phyloP scores from a whole-genome alignment of 1,140 invertebrate genomes.

The Drosophila parabipectinata region DNA sequence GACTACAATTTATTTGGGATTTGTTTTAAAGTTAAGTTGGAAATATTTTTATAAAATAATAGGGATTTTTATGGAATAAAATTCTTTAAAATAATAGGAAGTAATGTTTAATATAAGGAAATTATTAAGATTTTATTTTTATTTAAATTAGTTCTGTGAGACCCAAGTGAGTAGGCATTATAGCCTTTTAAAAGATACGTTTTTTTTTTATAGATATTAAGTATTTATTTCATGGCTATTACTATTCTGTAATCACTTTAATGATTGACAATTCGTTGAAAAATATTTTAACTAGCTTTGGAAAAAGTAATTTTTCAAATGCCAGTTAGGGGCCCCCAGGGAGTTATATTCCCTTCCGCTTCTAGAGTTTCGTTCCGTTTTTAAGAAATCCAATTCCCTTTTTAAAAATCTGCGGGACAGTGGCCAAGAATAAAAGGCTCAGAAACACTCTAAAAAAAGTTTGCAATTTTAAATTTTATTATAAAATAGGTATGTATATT shows the following conservation, averaged over 20 bases:
- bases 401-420: constrained; percentile 1
- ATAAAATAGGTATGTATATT: too few species aligned
- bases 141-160: too few species aligned
- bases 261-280: constrained; percentile 16
- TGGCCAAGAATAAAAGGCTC: background rate
- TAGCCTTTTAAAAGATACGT: too few species aligned
- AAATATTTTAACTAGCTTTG: constrained; percentile 23
- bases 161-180: too few species aligned
- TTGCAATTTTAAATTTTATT: background rate
- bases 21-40: too few species aligned
- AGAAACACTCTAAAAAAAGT: background rate
- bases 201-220: too few species aligned
- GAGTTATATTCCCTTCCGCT: constrained; percentile 11
- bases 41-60: too few species aligned
- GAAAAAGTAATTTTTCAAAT: constrained; percentile 29
- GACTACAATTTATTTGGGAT: background rate
- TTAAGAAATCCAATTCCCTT: constrained; percentile 22
- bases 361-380: constrained; percentile 9
- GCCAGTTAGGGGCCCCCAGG: constrained; percentile 19
- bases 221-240: too few species aligned
- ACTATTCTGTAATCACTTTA: background rate
- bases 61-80: too few species aligned
- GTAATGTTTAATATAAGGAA: too few species aligned
- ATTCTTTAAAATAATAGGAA: too few species aligned
- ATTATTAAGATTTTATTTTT: too few species aligned